phyloP scores from a whole-genome alignment of 2,888 invertebrate species.

The Coenonympha glycerion region DNA sequence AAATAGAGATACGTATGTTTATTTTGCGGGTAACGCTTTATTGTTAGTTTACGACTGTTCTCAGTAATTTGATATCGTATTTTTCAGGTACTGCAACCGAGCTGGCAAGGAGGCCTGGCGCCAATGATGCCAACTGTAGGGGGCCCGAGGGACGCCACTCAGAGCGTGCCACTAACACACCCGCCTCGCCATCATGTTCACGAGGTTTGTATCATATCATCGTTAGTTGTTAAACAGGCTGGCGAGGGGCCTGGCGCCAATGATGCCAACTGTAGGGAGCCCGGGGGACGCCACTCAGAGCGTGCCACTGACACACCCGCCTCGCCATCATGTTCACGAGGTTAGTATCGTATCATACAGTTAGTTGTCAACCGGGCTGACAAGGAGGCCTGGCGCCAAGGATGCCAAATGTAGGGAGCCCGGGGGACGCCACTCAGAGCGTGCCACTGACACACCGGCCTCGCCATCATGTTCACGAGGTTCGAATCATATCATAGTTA shows the following conservation, averaged over 20 bases:
- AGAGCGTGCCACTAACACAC: slow-evolving; percentile 58
- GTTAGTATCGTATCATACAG: no score
- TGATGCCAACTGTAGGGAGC: slow-evolving; percentile 64
- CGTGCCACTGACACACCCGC: slow-evolving; percentile 52
- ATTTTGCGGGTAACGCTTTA: no score
- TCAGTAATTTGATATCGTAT: not conserved
- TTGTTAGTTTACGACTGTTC: no score
- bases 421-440: slow-evolving; percentile 63
- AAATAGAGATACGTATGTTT: no score
- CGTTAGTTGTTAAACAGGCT: no score
- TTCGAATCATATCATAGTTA: slow-evolving; percentile 33
- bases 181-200: slow-evolving; percentile 62
- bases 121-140: slow-evolving; percentile 66
- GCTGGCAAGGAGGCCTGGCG: slow-evolving; percentile 36
- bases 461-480: slow-evolving; percentile 71
- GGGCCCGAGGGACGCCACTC: slow-evolving; percentile 62
- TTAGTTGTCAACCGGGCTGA: no score
- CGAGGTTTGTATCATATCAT: slow-evolving; percentile 49
- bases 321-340: slow-evolving; percentile 63
- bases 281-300: slow-evolving; percentile 62
- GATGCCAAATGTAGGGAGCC: slow-evolving; percentile 63
- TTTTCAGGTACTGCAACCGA: slow-evolving; percentile 31
- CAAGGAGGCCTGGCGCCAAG: slow-evolving; percentile 48
- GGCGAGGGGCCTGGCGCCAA: slow-evolving; percentile 46
- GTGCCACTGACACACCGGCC: slow-evolving; percentile 52